These are phyloP conservation scores for Cyprinella venusta DNA, from an alignment of 2,797 vertebrate genomes.

Conservation along the genomic window DNA sequence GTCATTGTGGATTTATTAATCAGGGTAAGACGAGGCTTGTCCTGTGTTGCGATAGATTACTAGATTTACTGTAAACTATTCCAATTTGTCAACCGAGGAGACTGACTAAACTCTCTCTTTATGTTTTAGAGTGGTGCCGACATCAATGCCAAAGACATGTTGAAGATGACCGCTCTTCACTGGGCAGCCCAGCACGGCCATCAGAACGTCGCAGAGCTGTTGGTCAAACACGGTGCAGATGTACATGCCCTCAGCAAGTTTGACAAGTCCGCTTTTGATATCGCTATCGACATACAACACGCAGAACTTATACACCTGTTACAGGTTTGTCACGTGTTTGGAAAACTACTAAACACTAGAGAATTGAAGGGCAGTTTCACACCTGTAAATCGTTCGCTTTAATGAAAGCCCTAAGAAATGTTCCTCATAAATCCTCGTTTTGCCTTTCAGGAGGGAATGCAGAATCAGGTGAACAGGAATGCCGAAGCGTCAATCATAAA, in stretches of 20 bases:
- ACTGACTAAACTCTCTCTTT: neutral
- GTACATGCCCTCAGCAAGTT: slow-evolving; percentile 90
- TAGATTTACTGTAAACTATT: neutral
- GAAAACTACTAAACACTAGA: neutral
- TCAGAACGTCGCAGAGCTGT: slow-evolving; percentile 79
- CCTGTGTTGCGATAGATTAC: neutral
- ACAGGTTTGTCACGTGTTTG: slow-evolving; percentile 77
- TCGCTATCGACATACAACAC: slow-evolving; percentile 88
- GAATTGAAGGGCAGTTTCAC: neutral
- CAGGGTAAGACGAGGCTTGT: slow-evolving; percentile 70
- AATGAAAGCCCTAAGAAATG: neutral
- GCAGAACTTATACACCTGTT: slow-evolving; percentile 85
- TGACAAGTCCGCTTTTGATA: slow-evolving; percentile 90
- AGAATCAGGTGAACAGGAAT: slow-evolving; percentile 79
- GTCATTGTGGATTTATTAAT: slow-evolving; percentile 90
- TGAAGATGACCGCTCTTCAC: slow-evolving; percentile 93
- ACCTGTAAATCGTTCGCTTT: neutral
- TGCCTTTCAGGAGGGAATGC: slow-evolving; percentile 85
- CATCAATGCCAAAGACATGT: slow-evolving; percentile 93
- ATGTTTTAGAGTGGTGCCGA: slow-evolving; percentile 86
- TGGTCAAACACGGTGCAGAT: slow-evolving; percentile 86
- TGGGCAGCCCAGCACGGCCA: slow-evolving; percentile 90
- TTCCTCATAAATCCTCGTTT: neutral
- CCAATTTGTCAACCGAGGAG: too few relatives aligned
- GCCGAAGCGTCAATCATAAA: slow-evolving; percentile 66